A percentile compares a stretch with the other conserved stretches of the same genome.
Evolutionary conservation across 2,797 vertebrate species (phyloP).

Genomic region (Leptatherina wallacei): DNA sequence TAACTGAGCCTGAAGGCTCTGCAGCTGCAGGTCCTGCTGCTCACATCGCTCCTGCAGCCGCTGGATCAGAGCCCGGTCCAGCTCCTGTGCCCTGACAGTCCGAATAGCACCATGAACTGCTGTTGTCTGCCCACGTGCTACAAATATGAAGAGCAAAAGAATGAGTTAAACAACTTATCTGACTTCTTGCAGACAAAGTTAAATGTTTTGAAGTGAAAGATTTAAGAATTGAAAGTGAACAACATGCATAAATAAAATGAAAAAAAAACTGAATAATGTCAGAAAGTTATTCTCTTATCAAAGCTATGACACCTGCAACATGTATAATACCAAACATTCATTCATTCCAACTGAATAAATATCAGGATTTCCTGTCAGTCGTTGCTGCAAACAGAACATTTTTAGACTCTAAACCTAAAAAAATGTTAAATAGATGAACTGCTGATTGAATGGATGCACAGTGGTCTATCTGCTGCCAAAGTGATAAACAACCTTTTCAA

Average conservation of each 20-base stretch:
- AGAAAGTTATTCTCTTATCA: no score
- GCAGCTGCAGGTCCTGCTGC: constrained; percentile 86
- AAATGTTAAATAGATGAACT: background rate
- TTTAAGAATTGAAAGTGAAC: background rate
- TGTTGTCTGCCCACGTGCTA: constrained; percentile 51
- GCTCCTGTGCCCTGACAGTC: constrained; percentile 67
- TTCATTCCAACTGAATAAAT: background rate
- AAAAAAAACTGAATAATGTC: no score
- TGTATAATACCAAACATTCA: background rate
- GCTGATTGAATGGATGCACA: background rate
- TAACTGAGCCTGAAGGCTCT: constrained; percentile 83
- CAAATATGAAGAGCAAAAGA: constrained; percentile 12
- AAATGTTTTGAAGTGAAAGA: constrained; percentile 45
- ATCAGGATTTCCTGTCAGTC: background rate
- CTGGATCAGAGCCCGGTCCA: constrained; percentile 83
- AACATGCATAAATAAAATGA: no score
- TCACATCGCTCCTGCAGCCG: constrained; percentile 88
- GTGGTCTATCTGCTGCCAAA: constrained; percentile 11
- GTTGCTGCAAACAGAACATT: background rate
- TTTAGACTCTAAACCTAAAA: background rate
- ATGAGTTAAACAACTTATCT: background rate
- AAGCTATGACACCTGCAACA: no score
- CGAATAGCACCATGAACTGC: constrained; percentile 4
- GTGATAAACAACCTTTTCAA: constrained; percentile 1
- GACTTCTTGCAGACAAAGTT: constrained; percentile 2